Evolutionary conservation across 2,113 vertebrate species (phyloP), one percentile per base, ranked within the genome.

Genomic region (Apodemus speciosus): DNA sequence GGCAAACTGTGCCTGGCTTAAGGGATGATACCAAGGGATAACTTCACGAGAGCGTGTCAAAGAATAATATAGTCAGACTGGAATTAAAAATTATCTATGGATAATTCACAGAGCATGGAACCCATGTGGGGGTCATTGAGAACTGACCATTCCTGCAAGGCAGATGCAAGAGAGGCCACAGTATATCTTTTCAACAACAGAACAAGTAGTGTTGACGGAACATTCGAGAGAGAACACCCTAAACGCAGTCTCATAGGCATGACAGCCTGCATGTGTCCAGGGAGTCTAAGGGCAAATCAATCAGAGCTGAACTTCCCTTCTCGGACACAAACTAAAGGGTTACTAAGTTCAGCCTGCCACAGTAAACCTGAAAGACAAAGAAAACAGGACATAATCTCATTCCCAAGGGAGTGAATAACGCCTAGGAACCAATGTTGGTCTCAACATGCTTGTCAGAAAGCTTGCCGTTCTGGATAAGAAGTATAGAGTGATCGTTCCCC

Each of bases 51-150:
- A 76, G 9, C 9, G 14, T 76, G n/a, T 62, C 80, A 64, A 90
- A 71, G 35, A n/a, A 21, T 40, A 23, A 8, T 16, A 62, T 16
- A 83, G 53, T 9, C 88, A 92, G 20, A 75, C 60, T 90, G 58
- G 43, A 93, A 94, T 88, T 86, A 40, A 90, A 95, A 86, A 77
- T 60, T 66, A 94, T 51, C 64, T n/a, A 3, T 69, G 43, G 79
- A 88, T 76, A 53, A 92, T 71, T 75, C 58, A 83, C 35, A 75
- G 91, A 92, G 23, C 20, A 6, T 43, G 32, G 15, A 71, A 91
- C 43, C 60, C 51, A 53, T 27, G 30, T 25, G 30, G 23, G 38
- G 40, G 62, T 53, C 85, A 77, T 1, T 77, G 92, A 87, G 64
- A 87, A 89, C 51, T 80, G 68, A 80, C 66, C 68, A 51, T 11